Percentiles rank a stretch among this genome's conserved stretches.
Conservation (phyloP, 2,888 invertebrate species). For the Melipona beecheii region DNA sequence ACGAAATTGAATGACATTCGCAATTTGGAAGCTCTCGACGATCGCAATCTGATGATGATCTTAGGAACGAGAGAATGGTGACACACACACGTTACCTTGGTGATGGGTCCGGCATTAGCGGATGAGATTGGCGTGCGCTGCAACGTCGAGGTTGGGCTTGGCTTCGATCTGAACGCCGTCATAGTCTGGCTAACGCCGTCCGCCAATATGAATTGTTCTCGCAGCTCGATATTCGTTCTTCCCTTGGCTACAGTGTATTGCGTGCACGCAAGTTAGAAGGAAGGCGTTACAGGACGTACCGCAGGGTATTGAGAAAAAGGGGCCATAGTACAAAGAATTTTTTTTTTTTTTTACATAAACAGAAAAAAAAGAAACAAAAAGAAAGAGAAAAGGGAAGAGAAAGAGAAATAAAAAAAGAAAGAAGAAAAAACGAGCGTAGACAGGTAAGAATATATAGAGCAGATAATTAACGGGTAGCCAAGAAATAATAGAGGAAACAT, state of each 20-base stretch:
- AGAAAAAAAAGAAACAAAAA: not conserved
- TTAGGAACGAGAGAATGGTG: conserved; percentile 23
- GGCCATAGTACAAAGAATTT: conserved; percentile 28
- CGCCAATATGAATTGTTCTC: conserved; percentile 99
- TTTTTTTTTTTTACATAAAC: not conserved
- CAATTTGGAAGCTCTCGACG: not conserved
- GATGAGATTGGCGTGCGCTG: conserved; percentile 87
- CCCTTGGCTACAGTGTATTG: conserved; percentile 95
- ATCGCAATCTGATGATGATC: conserved; percentile 16
- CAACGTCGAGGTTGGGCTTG: conserved; percentile 91
- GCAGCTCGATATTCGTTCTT: conserved; percentile 99
- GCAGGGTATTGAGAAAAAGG: conserved; percentile 67
- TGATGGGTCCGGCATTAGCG: conserved; percentile 93
- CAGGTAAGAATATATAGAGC: not conserved
- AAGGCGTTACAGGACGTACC: conserved; percentile 69
- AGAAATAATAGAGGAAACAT: conserved; percentile 9
- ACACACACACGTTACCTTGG: conserved; percentile 89
- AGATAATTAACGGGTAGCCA: conserved; percentile 40
- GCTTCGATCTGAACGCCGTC: conserved; percentile 98
- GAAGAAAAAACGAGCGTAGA: conserved; percentile 7
- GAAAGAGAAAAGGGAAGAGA: conserved; percentile 49
- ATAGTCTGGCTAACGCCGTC: conserved; percentile 99
- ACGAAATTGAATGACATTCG: no score
- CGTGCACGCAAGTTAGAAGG: conserved; percentile 82
- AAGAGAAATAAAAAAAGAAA: conserved; percentile 13